A percentile compares a stretch with the other conserved stretches of the same genome.
These are phyloP conservation scores for Platorchestia sp. DNA, from an alignment of 1,140 invertebrate species.

Conservation along the genomic window DNA sequence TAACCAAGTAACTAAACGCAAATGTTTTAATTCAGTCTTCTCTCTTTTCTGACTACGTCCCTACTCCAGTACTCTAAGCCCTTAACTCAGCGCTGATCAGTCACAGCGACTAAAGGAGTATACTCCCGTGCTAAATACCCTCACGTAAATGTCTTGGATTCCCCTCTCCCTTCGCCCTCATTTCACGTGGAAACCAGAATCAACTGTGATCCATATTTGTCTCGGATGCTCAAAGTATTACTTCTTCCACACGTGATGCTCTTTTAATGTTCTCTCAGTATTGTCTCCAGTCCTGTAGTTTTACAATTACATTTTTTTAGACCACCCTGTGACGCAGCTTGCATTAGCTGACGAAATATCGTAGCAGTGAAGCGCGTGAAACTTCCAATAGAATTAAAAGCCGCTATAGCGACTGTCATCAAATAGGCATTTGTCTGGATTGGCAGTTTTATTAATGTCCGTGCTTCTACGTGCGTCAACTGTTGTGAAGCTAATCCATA, in stretches of 20 bases:
- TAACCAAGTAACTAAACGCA: constrained; percentile 39
- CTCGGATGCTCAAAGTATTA: not conserved
- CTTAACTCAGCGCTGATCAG: not conserved
- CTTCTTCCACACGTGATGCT: not conserved
- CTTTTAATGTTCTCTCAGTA: not conserved
- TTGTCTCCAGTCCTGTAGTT: not conserved
- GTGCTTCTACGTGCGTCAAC: no score
- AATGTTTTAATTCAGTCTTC: constrained; percentile 30
- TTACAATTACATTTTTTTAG: not conserved
- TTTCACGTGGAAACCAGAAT: not conserved
- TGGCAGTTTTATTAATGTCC: no score
- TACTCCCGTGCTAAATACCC: constrained; percentile 30
- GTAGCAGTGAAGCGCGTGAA: not conserved
- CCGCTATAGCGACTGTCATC: not conserved
- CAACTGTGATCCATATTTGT: not conserved
- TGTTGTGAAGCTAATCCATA: no score
- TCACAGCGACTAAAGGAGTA: not conserved
- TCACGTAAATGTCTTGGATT: not conserved
- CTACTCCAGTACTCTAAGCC: not conserved
- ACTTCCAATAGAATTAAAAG: not conserved
- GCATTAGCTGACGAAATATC: not conserved
- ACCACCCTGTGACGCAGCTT: not conserved
- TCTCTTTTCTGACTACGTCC: constrained; percentile 16
- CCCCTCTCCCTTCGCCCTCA: not conserved
- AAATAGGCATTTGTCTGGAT: no score